Percentiles rank a stretch among this genome's conserved stretches.
Conservation (phyloP, 2,888 invertebrate genomes). For the Apamea epomidion region DNA sequence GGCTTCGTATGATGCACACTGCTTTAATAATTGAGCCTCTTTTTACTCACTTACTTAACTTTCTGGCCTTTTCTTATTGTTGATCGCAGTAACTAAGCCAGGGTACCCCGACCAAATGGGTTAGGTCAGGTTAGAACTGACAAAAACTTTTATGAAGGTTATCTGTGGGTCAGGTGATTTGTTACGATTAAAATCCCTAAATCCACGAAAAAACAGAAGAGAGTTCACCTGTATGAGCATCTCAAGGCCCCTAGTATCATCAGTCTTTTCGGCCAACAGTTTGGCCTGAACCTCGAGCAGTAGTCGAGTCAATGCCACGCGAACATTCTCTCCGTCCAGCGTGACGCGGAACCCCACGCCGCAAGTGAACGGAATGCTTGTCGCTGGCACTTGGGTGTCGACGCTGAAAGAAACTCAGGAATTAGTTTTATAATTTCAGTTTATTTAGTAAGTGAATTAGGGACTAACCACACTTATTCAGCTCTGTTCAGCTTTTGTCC, state of each 20-base stretch:
- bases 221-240: conserved; percentile 84
- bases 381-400: conserved; percentile 90
- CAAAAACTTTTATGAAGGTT: not conserved
- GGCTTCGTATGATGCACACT: not conserved
- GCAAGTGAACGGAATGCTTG: conserved; percentile 86
- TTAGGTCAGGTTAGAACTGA: not conserved
- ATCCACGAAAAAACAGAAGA: not conserved
- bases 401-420: conserved; percentile 80
- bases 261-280: conserved; percentile 92
- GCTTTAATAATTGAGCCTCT: not conserved
- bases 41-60: not conserved
- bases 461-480: too few species aligned
- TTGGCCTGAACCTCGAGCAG: conserved; percentile 92
- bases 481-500: too few species aligned
- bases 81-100: not conserved
- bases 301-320: conserved; percentile 91
- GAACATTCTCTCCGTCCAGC: conserved; percentile 93
- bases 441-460: not conserved
- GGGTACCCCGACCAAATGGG: not conserved
- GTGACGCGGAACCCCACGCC: conserved; percentile 83
- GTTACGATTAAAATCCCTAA: not conserved
- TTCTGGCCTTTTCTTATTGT: not conserved
- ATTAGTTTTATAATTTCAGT: not conserved
- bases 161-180: not conserved
- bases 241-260: conserved; percentile 94